Percentiles rank a stretch among this genome's conserved stretches.
Evolutionary conservation across 2,797 vertebrate species (phyloP).

Genomic region (Corythornis leucogaster): DNA sequence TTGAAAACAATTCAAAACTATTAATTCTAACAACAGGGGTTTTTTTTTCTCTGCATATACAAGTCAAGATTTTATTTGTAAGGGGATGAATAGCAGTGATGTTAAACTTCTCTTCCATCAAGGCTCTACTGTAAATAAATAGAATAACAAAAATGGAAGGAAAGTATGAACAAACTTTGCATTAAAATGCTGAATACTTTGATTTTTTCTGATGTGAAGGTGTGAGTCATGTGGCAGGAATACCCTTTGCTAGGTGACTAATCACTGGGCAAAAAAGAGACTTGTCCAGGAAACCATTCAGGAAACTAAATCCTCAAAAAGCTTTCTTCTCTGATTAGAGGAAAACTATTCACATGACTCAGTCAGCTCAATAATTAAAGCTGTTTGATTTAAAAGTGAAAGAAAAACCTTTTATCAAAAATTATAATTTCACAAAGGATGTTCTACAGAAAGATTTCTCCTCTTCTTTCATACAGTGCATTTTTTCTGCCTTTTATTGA

Average conservation of each 20-base stretch:
- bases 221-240: background rate
- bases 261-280: background rate
- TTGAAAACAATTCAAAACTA: background rate
- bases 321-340: background rate
- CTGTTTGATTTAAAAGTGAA: background rate
- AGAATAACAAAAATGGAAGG: background rate
- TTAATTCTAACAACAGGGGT: rapidly evolving
- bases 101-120: background rate
- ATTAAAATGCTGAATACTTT: background rate
- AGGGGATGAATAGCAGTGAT: background rate
- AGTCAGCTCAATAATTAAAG: background rate
- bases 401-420: background rate
- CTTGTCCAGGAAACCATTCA: background rate
- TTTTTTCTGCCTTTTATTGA: background rate
- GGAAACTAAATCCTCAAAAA: background rate
- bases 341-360: background rate
- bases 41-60: background rate
- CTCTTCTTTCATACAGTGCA: background rate
- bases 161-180: background rate
- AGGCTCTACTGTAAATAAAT: background rate
- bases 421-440: background rate
- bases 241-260: background rate
- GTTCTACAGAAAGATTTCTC: background rate
- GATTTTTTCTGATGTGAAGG: background rate
- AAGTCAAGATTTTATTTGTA: background rate